Base-by-base conservation (phyloP, 2,113 vertebrate species). In the Motacilla tschutschensis region DNA sequence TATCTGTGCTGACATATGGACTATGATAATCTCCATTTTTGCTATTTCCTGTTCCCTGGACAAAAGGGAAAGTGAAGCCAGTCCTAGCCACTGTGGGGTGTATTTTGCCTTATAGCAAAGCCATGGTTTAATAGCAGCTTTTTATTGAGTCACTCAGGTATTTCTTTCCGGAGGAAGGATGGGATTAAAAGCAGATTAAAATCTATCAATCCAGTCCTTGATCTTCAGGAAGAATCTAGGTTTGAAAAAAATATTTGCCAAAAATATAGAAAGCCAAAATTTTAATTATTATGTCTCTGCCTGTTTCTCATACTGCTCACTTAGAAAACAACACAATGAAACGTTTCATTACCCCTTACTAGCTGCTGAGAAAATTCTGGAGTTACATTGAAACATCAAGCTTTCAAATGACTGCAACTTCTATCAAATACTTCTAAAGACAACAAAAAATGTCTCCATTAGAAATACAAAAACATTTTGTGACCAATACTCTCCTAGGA, bases 361-460 rank as follows among this genome's bases (percentile, higher is more conserved):
- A n/a, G 33, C 19, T 2, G 3, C 53, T 40, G 57, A 64, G 17
- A 91, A 82, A 89, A 89, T 83, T 70, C 33, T 69, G 50, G 48
- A 46, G 50, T 60, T 53, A 46, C 69, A 90, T 46, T 73, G 62
- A 91, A 91, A 89, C 62, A 82, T 73, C 73, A 88, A 50, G 76
- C 71, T 53, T 71, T 54, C 73, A 79, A 53, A 89, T 51, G 41
- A 44, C 57, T 26, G 31, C 21, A 79, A 71, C 22, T 58, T 88
- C 65, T 74, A 81, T 92, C 69, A 47, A n/a, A 22, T 41, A 44
- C 40, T 76, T 28, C 54, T 65, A 59, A 71, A 90, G 75, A 69
- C 77, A 89, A 83, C 76, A 40, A 78, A 84, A 93, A 93, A 93
- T 77, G 65, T 87, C 83, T 91, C 84, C 88, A 90, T 85, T 77